phyloP scores from a whole-genome alignment of 1,140 invertebrate species.

The Liolophura sinensis region DNA sequence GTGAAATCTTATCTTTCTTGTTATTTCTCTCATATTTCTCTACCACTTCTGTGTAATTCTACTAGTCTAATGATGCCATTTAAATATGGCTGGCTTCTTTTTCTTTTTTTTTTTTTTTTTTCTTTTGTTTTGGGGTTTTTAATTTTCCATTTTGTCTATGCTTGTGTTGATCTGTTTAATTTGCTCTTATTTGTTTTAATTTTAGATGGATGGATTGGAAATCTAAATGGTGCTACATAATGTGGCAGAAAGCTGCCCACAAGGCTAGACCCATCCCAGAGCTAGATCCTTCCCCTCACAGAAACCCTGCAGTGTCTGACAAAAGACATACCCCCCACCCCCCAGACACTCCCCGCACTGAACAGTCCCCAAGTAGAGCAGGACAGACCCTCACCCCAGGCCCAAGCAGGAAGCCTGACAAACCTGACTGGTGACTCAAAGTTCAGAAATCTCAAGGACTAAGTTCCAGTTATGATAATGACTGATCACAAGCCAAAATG shows the following conservation, averaged over 20 bases:
- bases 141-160: neutral
- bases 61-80: constrained; percentile 7
- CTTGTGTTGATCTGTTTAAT: neutral
- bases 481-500: too few relatives aligned
- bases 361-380: too few relatives aligned
- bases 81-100: neutral
- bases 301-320: neutral
- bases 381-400: too few relatives aligned
- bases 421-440: too few relatives aligned
- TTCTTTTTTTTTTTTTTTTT: too few relatives aligned
- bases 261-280: neutral
- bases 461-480: too few relatives aligned
- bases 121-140: too few relatives aligned
- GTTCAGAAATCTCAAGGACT: too few relatives aligned
- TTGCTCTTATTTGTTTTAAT: constrained; percentile 3
- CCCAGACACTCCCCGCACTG: neutral
- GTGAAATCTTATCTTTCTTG: neutral
- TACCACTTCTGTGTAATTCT: neutral
- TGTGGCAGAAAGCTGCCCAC: constrained; percentile 9
- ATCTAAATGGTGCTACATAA: constrained; percentile 11
- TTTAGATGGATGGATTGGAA: constrained; percentile 20
- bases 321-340: neutral
- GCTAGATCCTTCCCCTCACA: neutral
- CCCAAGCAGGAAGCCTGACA: too few relatives aligned
- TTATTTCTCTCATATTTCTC: constrained; percentile 1